Conservation (phyloP, 2,888 invertebrate genomes). For the Formica aserva region DNA sequence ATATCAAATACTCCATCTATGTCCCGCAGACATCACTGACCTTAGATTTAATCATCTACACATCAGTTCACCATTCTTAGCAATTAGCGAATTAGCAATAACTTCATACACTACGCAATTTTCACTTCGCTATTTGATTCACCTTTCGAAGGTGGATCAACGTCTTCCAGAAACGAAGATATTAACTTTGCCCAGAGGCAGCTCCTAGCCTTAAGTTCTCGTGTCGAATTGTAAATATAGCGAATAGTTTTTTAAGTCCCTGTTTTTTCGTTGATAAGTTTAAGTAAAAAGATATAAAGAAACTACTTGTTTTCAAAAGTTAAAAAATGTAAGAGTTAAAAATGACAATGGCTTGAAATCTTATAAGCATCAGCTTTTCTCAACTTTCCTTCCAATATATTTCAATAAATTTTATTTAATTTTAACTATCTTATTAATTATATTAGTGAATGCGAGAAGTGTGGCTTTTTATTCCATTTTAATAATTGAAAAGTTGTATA, state of each 20-base stretch:
- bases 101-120: constrained; percentile 41
- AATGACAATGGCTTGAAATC: background rate
- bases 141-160: constrained; percentile 48
- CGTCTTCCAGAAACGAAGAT: constrained; percentile 83
- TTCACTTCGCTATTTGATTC: constrained; percentile 42
- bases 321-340: background rate
- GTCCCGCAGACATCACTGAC: constrained; percentile 2
- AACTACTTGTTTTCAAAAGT: background rate
- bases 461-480: background rate
- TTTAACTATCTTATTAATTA: constrained; percentile 19
- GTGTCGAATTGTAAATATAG: constrained; percentile 28
- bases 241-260: background rate
- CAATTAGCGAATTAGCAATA: constrained; percentile 27
- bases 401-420: constrained; percentile 12
- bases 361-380: background rate
- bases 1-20: background rate
- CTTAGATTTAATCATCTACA: constrained; percentile 56
- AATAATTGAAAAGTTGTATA: background rate
- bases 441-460: background rate
- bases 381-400: background rate
- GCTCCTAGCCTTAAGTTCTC: constrained; percentile 64
- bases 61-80: constrained; percentile 25
- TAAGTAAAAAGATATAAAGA: background rate
- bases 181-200: constrained; percentile 78
- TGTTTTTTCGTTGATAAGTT: background rate